Evolutionary conservation across 2,797 vertebrate species (phyloP), one percentile per base, ranked within the genome.

Genomic region (Gymnothorax reevesii): DNA sequence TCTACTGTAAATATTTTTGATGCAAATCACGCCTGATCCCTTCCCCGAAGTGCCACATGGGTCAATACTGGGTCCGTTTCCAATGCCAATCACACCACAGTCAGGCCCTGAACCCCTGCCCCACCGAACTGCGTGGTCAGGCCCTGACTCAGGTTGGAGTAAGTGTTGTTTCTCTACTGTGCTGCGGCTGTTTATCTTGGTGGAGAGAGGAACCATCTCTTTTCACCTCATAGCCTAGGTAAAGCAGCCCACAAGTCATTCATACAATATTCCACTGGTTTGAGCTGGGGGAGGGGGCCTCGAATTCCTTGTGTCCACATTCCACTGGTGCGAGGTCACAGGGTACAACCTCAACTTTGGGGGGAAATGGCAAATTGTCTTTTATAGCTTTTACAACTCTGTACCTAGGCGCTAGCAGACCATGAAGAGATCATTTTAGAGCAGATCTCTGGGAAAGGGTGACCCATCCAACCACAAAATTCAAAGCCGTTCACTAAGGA

Each of bases 101-200:
- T 12, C 57, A 59, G 57, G 64, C 59, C 59, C 33, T 42, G 2
- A 42, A 42, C 33, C 33, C 33, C 33, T 42, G 33, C 33, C 33
- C 33, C 33, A 42, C 33, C 33, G 2, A 42, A 42, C 33, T 2
- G 33, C 33, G 92, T 94, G 94, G 93, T 89, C 94, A 95, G 91
- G 92, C 92, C 95, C 95, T 95, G 92, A 93, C 93, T n/a, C 95
- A 95, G 95, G 95, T 96, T 96, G 95, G 93, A 42, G 33, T 42
- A 42, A 42, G 33, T 42, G 33, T 2, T 2, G 33, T 42, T 42
- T 42, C 33, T 42, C 33, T 42, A 42, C 33, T 96, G 92, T 94
- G 90, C 94, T 91, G 91, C 89, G 83, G 91, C 91, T 96, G 94
- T 96, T 95, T 96, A 93, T 93, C 93, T 95, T 95, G 93, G 75